Evolutionary conservation across 37 sponge, comb jelly and placozoan genomes (phyloP), one percentile per base, ranked within the genome.

Genomic region (Eunapius fragilis): DNA sequence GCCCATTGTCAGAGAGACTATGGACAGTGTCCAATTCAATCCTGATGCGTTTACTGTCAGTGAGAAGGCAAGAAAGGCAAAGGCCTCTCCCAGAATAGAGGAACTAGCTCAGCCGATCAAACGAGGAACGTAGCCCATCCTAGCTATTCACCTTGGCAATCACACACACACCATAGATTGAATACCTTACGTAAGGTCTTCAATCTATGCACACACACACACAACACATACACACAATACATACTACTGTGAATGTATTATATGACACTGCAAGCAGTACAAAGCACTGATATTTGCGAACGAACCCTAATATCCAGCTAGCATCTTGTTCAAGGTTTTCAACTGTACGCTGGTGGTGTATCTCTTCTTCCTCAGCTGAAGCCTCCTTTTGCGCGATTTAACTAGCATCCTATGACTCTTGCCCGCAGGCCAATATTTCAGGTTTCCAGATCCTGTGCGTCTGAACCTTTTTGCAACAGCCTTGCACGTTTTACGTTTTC

Each of bases 21-120:
- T 98, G 99, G 96, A 96, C 67, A 95, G 93, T 75, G 84, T 98
- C 37, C 99, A 98, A 88, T 98, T 96, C 85, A 91, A 98, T 68
- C 99, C 97, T 0, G 95, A 93, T 85, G 97, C 92, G 3, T 98
- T 98, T 85, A 86, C 87, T 36, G 99, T 98, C 41, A 93, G 90
- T 33, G 86, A 80, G 26, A 74, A 78, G 31, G 99, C 99, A 22
- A 94, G 87, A 86, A 96, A 94, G 67, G 95, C 93, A 32, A 94
- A 92, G 35, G 81, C 92, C 26, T 87, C 94, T 3, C 77, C 90
- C 19, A 84, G 99, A 41, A 85, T 95, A 27, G 95, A 93, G 35
- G 97, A 96, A 37, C 78, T 98, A 37, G 93, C 99, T 49, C 88
- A 98, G 75, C 99, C 99, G 10, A 91, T 92, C 75, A 72, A 30